Percentiles rank a stretch among this genome's conserved stretches.
Conservation (phyloP, 2,888 invertebrate species). For the Pheosia tremula region DNA sequence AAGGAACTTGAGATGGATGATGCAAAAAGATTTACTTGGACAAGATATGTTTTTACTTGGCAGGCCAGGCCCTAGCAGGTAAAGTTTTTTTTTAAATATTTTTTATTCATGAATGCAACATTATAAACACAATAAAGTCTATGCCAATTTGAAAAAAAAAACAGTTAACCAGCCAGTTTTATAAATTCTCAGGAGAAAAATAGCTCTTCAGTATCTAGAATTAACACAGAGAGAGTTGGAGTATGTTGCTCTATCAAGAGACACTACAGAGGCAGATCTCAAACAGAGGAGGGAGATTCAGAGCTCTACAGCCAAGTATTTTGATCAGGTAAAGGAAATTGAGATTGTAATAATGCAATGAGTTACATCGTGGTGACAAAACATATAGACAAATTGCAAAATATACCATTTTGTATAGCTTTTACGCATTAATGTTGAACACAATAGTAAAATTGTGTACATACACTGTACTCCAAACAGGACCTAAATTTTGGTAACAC, state of each 20-base stretch:
- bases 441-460: too few relatives aligned
- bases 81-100: not conserved
- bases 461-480: too few relatives aligned
- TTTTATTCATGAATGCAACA: too few relatives aligned
- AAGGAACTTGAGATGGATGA: conserved; percentile 96
- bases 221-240: conserved; percentile 95
- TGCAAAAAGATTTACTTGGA: conserved; percentile 96
- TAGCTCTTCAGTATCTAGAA: conserved; percentile 95
- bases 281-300: conserved; percentile 97
- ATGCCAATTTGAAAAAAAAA: not conserved
- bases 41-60: conserved; percentile 99
- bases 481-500: too few relatives aligned
- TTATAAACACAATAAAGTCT: not conserved
- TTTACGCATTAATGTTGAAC: too few relatives aligned
- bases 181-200: conserved; percentile 83
- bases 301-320: conserved; percentile 94
- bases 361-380: too few relatives aligned
- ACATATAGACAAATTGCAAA: too few relatives aligned
- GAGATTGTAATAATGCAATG: not conserved
- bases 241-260: conserved; percentile 96
- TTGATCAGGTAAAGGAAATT: conserved; percentile 90
- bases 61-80: conserved; percentile 91
- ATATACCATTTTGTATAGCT: too few relatives aligned
- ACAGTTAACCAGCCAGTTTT: conserved; percentile 1
- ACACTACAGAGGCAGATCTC: conserved; percentile 98